phyloP scores from a whole-genome alignment of 2,113 vertebrate species.

The Catharus bicknelli region DNA sequence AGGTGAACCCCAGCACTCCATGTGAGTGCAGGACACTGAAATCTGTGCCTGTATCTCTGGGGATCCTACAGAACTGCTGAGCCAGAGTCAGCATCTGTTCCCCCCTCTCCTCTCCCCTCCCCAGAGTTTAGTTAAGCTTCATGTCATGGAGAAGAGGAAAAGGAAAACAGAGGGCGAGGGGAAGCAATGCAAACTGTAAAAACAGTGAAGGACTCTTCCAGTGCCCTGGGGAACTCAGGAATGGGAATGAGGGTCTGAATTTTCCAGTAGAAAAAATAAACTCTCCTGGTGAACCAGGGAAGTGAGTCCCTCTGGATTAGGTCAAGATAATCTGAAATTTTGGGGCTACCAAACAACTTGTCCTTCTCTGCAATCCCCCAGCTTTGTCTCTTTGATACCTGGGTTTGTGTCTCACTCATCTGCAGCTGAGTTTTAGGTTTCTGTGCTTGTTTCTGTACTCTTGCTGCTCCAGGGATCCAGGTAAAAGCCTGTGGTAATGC shows the following conservation, averaged over 20 bases:
- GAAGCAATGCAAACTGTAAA: constrained; percentile 18
- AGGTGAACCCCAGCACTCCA: neutral
- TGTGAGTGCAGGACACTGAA: neutral
- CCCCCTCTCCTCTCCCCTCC: neutral
- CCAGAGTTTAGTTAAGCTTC: neutral
- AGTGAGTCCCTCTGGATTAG: neutral
- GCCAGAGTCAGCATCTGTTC: neutral
- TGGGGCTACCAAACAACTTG: fast-evolving
- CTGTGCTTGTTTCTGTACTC: neutral
- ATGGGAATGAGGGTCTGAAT: neutral
- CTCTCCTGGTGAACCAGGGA: neutral
- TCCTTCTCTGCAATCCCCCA: neutral
- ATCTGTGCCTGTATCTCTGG: neutral
- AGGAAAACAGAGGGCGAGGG: neutral
- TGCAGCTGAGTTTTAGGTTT: neutral
- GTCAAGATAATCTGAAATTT: neutral
- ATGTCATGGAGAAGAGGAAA: neutral
- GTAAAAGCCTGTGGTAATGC: neutral
- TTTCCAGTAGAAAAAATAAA: constrained; percentile 31
- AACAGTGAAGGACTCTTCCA: constrained; percentile 1
- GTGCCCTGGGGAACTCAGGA: neutral
- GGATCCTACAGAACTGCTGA: neutral
- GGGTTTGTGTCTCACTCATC: neutral
- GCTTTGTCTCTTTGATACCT: neutral
- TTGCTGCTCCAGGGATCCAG: neutral